phyloP scores from a whole-genome alignment of 2,113 vertebrate species.

The Cavia aperea region DNA sequence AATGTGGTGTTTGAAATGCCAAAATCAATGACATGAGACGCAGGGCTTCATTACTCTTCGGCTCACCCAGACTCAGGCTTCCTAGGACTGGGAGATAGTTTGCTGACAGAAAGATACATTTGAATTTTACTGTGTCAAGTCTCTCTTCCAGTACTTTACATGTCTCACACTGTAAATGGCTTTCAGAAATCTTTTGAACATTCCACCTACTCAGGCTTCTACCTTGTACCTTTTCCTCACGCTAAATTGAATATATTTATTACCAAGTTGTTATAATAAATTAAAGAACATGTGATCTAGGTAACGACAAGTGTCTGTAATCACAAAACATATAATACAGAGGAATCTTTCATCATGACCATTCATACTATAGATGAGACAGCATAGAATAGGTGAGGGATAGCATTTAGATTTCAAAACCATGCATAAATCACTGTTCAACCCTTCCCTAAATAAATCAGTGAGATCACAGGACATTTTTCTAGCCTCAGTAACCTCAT shows the following conservation, averaged over 20 bases:
- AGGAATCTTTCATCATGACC: neutral
- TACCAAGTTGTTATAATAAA: slow-evolving; percentile 34
- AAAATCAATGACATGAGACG: slow-evolving; percentile 50
- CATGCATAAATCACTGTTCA: neutral
- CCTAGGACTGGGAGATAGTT: slow-evolving; percentile 32
- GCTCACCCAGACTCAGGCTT: slow-evolving; percentile 45
- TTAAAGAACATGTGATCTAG: neutral
- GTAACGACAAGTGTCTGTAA: neutral
- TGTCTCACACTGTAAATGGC: slow-evolving; percentile 66
- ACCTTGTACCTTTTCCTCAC: slow-evolving; percentile 1
- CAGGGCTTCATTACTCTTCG: slow-evolving; percentile 50
- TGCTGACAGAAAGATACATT: slow-evolving; percentile 57
- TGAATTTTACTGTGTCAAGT: slow-evolving; percentile 66
- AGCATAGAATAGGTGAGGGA: neutral
- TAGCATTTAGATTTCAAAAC: neutral
- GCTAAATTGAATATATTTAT: slow-evolving; percentile 32
- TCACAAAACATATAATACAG: neutral
- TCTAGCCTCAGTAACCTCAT: neutral
- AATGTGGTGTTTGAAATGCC: slow-evolving; percentile 42
- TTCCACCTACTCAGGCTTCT: slow-evolving; percentile 50
- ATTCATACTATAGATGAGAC: neutral
- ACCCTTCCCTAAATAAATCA: neutral
- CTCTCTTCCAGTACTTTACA: slow-evolving; percentile 58
- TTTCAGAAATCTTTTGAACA: slow-evolving; percentile 72
- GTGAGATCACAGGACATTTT: neutral